Base-by-base conservation (phyloP, 30 jellyfish, hydroid and myxozoan species). In the Hydractinia symbiolongicarpus region DNA sequence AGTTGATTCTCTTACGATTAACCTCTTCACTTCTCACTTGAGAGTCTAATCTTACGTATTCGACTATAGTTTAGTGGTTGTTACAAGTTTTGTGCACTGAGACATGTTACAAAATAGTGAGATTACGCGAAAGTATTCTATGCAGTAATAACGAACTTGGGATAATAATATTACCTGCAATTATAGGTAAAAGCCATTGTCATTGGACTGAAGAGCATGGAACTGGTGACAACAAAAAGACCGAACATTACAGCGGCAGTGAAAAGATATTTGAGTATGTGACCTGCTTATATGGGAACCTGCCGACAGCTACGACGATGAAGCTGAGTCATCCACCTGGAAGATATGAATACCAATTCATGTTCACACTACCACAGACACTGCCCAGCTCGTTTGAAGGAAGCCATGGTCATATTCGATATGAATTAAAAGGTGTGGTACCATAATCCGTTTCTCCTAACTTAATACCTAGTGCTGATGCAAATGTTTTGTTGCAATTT, bases 311-410 rank as follows among this genome's bases (percentile, higher is more conserved):
- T 30, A 74, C 58, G 5, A 30, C 73, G 4, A 4, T 50, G 13
- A 74, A 50, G 15, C 20, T 74, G 49, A 54, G 40, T 9, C 84
- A 75, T 82, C 85, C 84, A 53, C 16, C 79, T 1, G 90, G 90
- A 5, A 78, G 78, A 53, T 53, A 49, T 55, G 51, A 15, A n/a
- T 75, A 82, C 58, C 90, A 78, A 4, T 82, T 82, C 67, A 14
- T 50, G 9, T 82, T 82, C 54, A 52, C 30, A 8, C 61, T 82
- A 13, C 90, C 90, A 40, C 72, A 53, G 10, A 61, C 40, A 70
- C 49, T 82, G 78, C 90, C 90, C 9, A 82, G 90, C 78, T 82
- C 90, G 5, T 77, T 82, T 58, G 90, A 82, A 66, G 85, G 82
- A 53, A 53, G 55, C 55, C 80, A 77, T 60, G 85, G 85, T 1